Percentiles rank a stretch among this genome's conserved stretches.
These are phyloP conservation scores for Lycopodina hypogea DNA, from an alignment of 37 sponge, comb jelly and placozoan genomes.

Conservation along the genomic window DNA sequence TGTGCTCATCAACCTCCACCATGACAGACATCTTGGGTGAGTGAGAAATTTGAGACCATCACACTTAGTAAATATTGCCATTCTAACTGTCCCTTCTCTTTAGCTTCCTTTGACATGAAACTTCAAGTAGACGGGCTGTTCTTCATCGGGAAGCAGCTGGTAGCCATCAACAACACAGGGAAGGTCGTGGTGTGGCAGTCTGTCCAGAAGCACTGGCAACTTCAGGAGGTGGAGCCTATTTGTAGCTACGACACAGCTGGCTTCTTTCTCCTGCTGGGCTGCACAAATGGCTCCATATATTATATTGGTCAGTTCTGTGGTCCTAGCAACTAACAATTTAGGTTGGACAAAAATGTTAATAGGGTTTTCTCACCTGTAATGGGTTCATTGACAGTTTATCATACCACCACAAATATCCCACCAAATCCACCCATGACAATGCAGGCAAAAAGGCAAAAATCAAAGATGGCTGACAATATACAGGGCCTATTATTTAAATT, in stretches of 20 bases:
- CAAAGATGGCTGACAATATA: too few species aligned
- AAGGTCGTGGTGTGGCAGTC: slow-evolving; percentile 96
- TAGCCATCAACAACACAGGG: slow-evolving; percentile 87
- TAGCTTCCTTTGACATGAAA: slow-evolving; percentile 89
- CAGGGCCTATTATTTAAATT: too few species aligned
- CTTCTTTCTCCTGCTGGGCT: slow-evolving; percentile 86
- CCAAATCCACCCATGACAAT: not conserved
- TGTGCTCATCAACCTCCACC: slow-evolving; percentile 45
- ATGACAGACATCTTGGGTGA: slow-evolving; percentile 1
- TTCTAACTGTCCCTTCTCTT: slow-evolving; percentile 27
- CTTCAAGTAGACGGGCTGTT: slow-evolving; percentile 90
- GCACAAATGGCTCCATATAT: slow-evolving; percentile 86
- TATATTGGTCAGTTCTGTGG: slow-evolving; percentile 71
- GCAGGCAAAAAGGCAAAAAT: not conserved
- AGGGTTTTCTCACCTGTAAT: too few species aligned
- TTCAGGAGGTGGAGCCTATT: slow-evolving; percentile 85
- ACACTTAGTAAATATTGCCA: slow-evolving; percentile 26
- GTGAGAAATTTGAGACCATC: slow-evolving; percentile 4
- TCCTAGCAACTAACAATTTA: not conserved
- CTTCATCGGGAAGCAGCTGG: slow-evolving; percentile 91
- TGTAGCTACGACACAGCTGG: slow-evolving; percentile 90
- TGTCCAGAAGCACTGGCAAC: slow-evolving; percentile 84
- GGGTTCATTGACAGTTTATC: too few species aligned
- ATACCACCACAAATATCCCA: not conserved
- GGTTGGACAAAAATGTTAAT: not conserved